Evolutionary conservation across 2,888 invertebrate genomes (phyloP).

Genomic region (Eremobia ochroleuca): DNA sequence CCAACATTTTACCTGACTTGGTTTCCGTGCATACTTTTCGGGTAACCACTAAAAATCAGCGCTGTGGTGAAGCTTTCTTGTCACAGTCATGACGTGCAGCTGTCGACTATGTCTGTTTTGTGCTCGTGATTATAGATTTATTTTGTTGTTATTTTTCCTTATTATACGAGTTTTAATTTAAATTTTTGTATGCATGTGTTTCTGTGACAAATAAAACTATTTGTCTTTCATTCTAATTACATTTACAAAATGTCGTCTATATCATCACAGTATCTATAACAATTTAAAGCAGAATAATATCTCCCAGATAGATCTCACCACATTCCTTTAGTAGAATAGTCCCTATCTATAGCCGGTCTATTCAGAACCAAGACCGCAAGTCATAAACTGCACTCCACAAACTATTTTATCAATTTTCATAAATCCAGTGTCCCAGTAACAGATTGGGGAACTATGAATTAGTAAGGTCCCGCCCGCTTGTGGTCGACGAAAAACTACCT

Average conservation of each 20-base stretch:
- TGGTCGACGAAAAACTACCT: conserved; percentile 69
- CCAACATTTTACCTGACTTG: too few relatives aligned
- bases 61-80: too few relatives aligned
- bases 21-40: too few relatives aligned
- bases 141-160: too few relatives aligned
- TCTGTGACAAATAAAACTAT: too few relatives aligned
- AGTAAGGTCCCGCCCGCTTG: conserved; percentile 56
- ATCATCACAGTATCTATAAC: neutral
- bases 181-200: too few relatives aligned
- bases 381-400: conserved; percentile 48
- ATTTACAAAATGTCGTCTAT: neutral
- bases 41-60: too few relatives aligned
- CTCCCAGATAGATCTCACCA: too few relatives aligned
- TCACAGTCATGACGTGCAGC: too few relatives aligned
- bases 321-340: conserved; percentile 9
- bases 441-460: conserved; percentile 66
- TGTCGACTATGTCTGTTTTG: too few relatives aligned
- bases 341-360: conserved; percentile 1
- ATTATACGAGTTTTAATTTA: too few relatives aligned
- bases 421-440: conserved; percentile 60
- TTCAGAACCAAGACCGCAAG: conserved; percentile 4
- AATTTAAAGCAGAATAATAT: neutral
- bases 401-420: conserved; percentile 67
- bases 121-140: too few relatives aligned
- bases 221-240: neutral